Base-by-base conservation (phyloP, 2,888 invertebrate species). In the Leptopterna dolabrata region DNA sequence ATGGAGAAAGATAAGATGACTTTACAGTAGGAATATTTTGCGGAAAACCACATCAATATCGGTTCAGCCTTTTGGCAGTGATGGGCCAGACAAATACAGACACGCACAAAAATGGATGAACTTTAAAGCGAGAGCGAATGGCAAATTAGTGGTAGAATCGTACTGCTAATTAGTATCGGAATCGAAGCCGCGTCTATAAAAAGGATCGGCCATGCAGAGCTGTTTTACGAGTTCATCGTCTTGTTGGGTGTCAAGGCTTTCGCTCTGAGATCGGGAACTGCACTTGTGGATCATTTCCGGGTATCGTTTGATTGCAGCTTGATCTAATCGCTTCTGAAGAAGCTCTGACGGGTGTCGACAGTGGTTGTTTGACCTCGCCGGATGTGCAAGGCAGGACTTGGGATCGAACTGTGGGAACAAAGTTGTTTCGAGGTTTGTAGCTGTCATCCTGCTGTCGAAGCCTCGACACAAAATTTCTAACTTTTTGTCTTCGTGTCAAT, bases 171-270 rank as follows among this genome's bases (percentile, higher is more conserved):
- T 36, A 4, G 2, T 36, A 36, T 2, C 7, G 2, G 36, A 36
- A 36, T 7, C 7, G 36, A 36, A 36, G 36, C 36, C 4, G 36
- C 36, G 36, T 7, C 36, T 36, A 36, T 36, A 36, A 36, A 36
- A 36, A 36, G 36, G 36, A 36, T 63, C n/a, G 24, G 24, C 19
- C 11, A 19, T 63, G 63, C 63, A 19, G 63, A 63, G 24, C 19
- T 19, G 63, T 36, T 30, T 73, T 73, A 73, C 13, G 73, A 36
- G 73, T 73, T 73, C 73, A 73, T 36, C 73, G 30, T 16, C 36
- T 14, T 73, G 73, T 73, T 73, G 30, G 73, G 29, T 73, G 73
- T 73, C 73, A 73, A 73, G 73, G 73, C 11, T 27, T 27, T 36
- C 29, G 73, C 30, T 14, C 7, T 63, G 11, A 27, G 63, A 63